These are phyloP conservation scores for Tipula confusa DNA, from an alignment of 2,888 invertebrate species.

Conservation along the genomic window DNA sequence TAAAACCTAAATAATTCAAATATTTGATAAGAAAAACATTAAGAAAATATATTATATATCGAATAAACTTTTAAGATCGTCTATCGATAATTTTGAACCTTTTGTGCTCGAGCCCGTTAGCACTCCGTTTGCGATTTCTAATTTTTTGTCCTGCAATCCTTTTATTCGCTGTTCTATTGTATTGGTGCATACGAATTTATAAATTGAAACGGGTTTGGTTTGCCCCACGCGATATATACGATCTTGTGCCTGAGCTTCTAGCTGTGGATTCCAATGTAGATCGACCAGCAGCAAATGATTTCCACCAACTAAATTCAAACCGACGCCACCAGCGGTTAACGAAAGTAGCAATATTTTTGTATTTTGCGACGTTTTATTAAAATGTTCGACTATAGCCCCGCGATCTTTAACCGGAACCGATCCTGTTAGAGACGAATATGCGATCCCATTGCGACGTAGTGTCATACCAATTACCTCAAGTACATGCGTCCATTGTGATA, in stretches of 20 bases:
- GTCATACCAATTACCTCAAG: conserved; percentile 67
- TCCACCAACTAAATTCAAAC: conserved; percentile 87
- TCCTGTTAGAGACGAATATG: conserved; percentile 69
- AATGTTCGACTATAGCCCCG: conserved; percentile 61
- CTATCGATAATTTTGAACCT: conserved; percentile 68
- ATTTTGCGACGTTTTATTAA: conserved; percentile 61
- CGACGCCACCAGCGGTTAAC: conserved; percentile 90
- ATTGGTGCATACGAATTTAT: conserved; percentile 58
- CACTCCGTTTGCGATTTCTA: conserved; percentile 71
- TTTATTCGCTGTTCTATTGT: conserved; percentile 87
- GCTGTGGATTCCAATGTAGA: conserved; percentile 95
- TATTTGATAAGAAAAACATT: too few species aligned
- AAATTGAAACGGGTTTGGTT: conserved; percentile 70
- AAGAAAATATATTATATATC: too few species aligned
- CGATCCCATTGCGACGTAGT: conserved; percentile 54
- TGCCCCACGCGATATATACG: conserved; percentile 91
- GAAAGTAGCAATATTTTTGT: conserved; percentile 74
- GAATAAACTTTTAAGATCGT: conserved; percentile 72
- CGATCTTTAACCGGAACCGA: conserved; percentile 66
- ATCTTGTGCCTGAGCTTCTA: conserved; percentile 93
- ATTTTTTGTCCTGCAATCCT: conserved; percentile 72
- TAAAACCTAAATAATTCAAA: too few species aligned
- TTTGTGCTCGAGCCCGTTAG: conserved; percentile 63
- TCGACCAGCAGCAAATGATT: conserved; percentile 88
- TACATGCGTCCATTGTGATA: conserved; percentile 90